Evolutionary conservation across 2,888 invertebrate genomes (phyloP).

Genomic region (Orgyia antiqua): DNA sequence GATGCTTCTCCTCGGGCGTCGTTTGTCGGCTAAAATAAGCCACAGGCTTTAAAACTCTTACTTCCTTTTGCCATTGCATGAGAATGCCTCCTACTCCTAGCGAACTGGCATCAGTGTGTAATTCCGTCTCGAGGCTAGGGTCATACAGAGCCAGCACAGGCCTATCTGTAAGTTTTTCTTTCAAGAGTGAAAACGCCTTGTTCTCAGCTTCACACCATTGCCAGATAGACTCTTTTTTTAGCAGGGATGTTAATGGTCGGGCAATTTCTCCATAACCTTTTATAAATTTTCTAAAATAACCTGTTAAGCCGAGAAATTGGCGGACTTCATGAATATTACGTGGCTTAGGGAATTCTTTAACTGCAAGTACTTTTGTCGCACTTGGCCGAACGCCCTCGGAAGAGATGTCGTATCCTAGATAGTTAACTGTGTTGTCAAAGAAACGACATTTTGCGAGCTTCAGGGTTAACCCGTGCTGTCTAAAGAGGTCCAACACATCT

Average conservation of each 20-base stretch:
- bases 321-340: slow-evolving; percentile 22
- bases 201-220: slow-evolving; percentile 4
- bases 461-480: no score
- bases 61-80: background rate
- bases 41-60: background rate
- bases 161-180: background rate
- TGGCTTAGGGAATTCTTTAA: slow-evolving; percentile 11
- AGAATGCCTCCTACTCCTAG: background rate
- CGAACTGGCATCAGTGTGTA: slow-evolving; percentile 1
- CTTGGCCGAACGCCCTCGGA: slow-evolving; percentile 4
- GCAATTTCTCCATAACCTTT: no score
- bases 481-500: no score
- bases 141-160: background rate
- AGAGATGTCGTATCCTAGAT: slow-evolving; percentile 6
- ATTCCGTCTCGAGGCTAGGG: background rate
- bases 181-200: background rate
- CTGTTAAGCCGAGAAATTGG: slow-evolving; percentile 29
- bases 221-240: no score
- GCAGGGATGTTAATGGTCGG: no score
- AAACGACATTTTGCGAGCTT: slow-evolving; percentile 19
- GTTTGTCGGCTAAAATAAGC: no score
- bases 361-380: background rate
- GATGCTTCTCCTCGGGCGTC: slow-evolving; percentile 15
- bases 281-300: slow-evolving; percentile 32
- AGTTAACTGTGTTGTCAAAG: background rate